A percentile compares a stretch with the other conserved stretches of the same genome.
These are phyloP conservation scores for Heliconius sara DNA, from an alignment of 2,888 invertebrate genomes.

Conservation along the genomic window DNA sequence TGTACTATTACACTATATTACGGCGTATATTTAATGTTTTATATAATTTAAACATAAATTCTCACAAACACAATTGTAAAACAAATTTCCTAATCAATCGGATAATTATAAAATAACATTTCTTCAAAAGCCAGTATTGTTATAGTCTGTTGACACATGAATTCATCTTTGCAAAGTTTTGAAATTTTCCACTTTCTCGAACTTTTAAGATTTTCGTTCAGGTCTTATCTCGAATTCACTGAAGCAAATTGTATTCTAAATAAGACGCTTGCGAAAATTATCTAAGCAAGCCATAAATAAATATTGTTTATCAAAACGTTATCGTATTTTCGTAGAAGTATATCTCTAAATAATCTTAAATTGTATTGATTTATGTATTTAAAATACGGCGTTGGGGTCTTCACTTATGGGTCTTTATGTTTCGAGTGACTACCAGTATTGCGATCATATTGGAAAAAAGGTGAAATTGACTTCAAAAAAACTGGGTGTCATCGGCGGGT, in stretches of 20 bases:
- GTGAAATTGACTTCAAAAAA: no score
- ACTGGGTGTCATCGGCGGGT: no score
- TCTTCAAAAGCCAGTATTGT: conserved; percentile 8
- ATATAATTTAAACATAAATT: no score
- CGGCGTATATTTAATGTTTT: no score
- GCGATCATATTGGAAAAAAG: no score
- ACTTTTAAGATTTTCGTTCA: conserved; percentile 42
- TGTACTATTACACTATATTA: no score
- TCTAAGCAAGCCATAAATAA: conserved; percentile 14
- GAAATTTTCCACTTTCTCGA: conserved; percentile 45
- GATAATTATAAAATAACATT: neutral
- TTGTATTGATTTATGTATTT: neutral
- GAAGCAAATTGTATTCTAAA: conserved; percentile 32
- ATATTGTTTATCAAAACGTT: conserved; percentile 6
- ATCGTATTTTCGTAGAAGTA: neutral
- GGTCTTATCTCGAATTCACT: conserved; percentile 36
- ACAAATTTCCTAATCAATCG: no score
- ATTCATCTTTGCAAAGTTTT: conserved; percentile 31
- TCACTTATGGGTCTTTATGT: no score
- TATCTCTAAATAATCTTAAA: neutral
- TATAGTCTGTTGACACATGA: conserved; percentile 36
- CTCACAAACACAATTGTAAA: neutral
- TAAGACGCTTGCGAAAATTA: neutral
- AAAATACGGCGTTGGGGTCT: neutral
- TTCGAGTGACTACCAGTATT: no score